Evolutionary conservation across 2,888 invertebrate genomes (phyloP).

Genomic region (Hypomecis atomaria): DNA sequence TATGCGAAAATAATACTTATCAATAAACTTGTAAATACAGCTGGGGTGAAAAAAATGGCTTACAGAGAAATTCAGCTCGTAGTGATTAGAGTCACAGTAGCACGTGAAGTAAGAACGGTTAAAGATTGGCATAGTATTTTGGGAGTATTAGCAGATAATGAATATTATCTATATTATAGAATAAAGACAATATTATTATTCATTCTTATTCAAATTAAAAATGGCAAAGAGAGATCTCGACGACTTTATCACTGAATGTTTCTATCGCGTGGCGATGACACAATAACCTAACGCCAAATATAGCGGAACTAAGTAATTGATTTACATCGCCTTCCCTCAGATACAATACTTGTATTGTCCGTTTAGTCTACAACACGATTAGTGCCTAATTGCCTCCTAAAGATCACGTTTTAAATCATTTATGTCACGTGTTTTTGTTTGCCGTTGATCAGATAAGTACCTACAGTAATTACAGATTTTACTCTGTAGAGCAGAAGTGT

Average conservation of each 20-base stretch:
- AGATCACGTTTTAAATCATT: constrained; percentile 11
- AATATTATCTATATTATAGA: too few species aligned
- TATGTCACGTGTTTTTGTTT: constrained; percentile 5
- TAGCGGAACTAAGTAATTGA: constrained; percentile 42
- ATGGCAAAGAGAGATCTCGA: neutral
- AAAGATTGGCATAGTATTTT: too few species aligned
- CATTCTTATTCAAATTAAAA: neutral
- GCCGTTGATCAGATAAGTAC: too few species aligned
- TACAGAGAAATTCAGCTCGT: too few species aligned
- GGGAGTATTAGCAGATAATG: too few species aligned
- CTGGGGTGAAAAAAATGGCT: too few species aligned
- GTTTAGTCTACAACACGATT: constrained; percentile 7
- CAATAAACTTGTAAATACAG: neutral
- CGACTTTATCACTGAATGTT: constrained; percentile 16
- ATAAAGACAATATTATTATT: too few species aligned
- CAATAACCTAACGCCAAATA: constrained; percentile 40
- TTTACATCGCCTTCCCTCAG: constrained; percentile 33
- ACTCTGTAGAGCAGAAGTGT: too few species aligned
- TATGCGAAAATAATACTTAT: neutral
- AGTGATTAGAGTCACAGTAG: too few species aligned
- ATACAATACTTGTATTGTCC: constrained; percentile 14
- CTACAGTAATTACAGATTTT: too few species aligned
- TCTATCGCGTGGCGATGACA: constrained; percentile 32
- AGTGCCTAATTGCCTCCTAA: constrained; percentile 15
- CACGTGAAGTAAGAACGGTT: too few species aligned